Base-by-base conservation (phyloP, 2,888 invertebrate genomes). In the Lacanobia wlatinum region DNA sequence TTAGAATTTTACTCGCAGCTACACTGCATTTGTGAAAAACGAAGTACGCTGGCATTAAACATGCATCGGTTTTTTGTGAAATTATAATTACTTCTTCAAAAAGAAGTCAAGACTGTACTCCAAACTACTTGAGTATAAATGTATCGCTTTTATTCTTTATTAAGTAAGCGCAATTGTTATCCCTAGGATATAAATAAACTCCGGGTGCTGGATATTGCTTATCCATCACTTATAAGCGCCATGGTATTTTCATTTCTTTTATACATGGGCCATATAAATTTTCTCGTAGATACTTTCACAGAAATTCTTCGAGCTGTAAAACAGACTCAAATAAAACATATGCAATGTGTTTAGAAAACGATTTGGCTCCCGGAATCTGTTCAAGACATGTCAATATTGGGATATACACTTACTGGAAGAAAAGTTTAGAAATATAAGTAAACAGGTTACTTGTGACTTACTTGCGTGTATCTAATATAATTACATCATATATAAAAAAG, bases 141-240 rank as follows among this genome's bases (percentile, higher is more conserved):
- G 64, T 65, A 58, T 65, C 61, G 56, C 48, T 56, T 69, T 81
- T 58, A 69, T 69, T n/a, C n/a, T n/a, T n/a, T n/a, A n/a, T n/a
- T n/a, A n/a, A n/a, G n/a, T 58, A 72, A 79, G 28, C 46, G 28
- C 60, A 76, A 40, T 80, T 58, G 23, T 34, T 46, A 63, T 62
- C 28, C 14, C 28, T 68, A 75, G 67, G 21, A 68, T 76, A 68
- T 67, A 80, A 80, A 59, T 59, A 67, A 62, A 80, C 55, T 80
- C 21, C 23, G 14, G 8, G 50, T 46, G 28, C 63, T 76, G 77
- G 53, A 48, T 81, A 68, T 78, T 63, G 76, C 76, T 63, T 60
- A 52, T 75, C 76, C 59, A 80, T 78, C 81, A 78, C 76, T 80
- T 76, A 75, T 80, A 75, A 75, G 62, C 53, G 43, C 28, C 38